Percentiles rank a stretch among this genome's conserved stretches.
Conservation (phyloP, 2,888 invertebrate species). For the Dermolepida albohirtum region DNA sequence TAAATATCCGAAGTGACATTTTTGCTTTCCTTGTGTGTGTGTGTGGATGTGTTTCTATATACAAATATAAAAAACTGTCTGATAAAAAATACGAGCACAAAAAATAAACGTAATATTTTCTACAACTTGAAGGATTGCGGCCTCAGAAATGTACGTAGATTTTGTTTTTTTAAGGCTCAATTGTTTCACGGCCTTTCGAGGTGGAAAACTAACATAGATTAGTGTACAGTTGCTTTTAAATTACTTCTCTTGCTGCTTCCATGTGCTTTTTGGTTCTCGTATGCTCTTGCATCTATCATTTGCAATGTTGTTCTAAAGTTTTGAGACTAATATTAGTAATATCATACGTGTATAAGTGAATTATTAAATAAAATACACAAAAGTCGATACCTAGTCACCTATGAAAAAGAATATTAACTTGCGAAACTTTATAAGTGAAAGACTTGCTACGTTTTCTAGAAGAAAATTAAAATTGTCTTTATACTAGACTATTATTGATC, state of each 20-base stretch:
- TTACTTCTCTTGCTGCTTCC: conserved; percentile 6
- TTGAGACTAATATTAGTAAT: too few species aligned
- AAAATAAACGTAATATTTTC: conserved; percentile 1
- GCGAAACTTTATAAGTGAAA: too few species aligned
- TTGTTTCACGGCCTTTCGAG: conserved; percentile 23
- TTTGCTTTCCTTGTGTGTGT: conserved; percentile 54
- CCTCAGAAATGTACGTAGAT: conserved; percentile 57
- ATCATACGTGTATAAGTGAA: too few species aligned
- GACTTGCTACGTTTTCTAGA: too few species aligned
- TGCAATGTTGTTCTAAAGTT: too few species aligned
- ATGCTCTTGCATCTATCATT: conserved; percentile 14
- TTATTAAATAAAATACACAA: too few species aligned
- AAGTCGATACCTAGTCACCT: too few species aligned
- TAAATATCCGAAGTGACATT: conserved; percentile 57
- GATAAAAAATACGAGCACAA: background rate
- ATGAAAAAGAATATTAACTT: too few species aligned
- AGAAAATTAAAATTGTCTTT: too few species aligned
- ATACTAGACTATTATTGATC: too few species aligned
- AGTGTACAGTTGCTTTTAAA: background rate
- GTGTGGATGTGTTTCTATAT: background rate
- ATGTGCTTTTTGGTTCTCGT: conserved; percentile 42
- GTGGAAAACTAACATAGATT: conserved; percentile 28
- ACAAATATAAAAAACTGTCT: background rate
- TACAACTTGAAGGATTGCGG: conserved; percentile 24
- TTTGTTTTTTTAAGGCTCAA: conserved; percentile 35